A percentile compares a stretch with the other conserved stretches of the same genome.
Evolutionary conservation across 2,113 vertebrate genomes (phyloP).

Genomic region (Microtus montanus): DNA sequence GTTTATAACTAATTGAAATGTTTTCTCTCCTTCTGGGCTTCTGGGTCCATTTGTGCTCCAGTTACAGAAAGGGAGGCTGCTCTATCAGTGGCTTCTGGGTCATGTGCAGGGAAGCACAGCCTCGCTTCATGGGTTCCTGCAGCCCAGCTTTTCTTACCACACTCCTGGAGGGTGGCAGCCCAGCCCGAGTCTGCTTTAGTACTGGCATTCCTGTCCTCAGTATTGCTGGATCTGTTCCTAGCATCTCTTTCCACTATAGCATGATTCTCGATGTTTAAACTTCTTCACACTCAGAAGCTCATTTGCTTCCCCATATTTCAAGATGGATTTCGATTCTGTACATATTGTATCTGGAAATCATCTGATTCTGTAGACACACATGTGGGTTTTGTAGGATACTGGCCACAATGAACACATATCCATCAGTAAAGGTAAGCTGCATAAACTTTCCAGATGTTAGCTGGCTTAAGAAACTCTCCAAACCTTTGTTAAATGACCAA

Average conservation of each 20-base stretch:
- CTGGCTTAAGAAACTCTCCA: too few species aligned
- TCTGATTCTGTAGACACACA: conserved; percentile 14
- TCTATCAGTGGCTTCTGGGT: background rate
- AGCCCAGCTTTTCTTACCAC: background rate
- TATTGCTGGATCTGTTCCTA: background rate
- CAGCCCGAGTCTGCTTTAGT: background rate
- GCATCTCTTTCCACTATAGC: background rate
- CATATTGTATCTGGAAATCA: conserved; percentile 17
- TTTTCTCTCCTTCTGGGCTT: background rate
- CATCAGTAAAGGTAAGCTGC: too few species aligned
- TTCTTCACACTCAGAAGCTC: background rate
- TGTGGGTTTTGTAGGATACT: too few species aligned
- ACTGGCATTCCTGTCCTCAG: background rate
- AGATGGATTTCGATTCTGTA: conserved; percentile 2
- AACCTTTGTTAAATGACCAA: too few species aligned
- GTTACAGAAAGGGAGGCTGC: background rate
- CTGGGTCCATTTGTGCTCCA: background rate
- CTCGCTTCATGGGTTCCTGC: too few species aligned
- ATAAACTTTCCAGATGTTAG: too few species aligned
- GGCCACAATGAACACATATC: too few species aligned
- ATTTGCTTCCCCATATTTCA: conserved; percentile 10
- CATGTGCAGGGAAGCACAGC: accelerated
- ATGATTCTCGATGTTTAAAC: background rate
- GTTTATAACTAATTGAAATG: background rate
- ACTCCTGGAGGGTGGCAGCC: background rate